Base-by-base conservation (phyloP, 2,797 vertebrate species). In the Neostethus bicornis region DNA sequence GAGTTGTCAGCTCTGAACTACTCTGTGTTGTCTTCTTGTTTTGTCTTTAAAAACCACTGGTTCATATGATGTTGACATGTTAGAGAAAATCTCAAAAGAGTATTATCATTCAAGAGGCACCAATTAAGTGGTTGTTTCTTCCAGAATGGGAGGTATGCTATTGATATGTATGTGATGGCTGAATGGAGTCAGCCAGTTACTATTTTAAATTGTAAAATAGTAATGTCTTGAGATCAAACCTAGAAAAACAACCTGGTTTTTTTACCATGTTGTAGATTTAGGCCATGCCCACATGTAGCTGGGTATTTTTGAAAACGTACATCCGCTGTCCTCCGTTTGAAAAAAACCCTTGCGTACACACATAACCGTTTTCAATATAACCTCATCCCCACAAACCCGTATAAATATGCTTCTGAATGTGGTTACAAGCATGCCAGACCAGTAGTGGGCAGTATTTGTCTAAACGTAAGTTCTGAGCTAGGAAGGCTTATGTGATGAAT, bases 91-190 rank as follows among this genome's bases (percentile, higher is more conserved):
- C 54, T 72, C 60, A 37, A 10, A 28, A 57, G 61, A 66, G 49
- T 37, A 1, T 61, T 48, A 70, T 66, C 46, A 46, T 35, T 66
- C 48, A 60, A 9, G 4, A 60, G 43, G 43, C 35, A 51, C 52
- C 43, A 63, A 65, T 80, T 68, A 73, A 66, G 46, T 29, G 45
- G 17, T 21, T 45, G 66, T 53, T 70, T 61, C 37, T 29, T 46
- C 31, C 35, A 61, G 45, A 61, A 55, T 3, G 19, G 24, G 20
- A 49, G 31, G 1, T 16, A 38, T 59, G 34, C 62, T 61, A 6
- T 44, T 34, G 32, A 34, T n/a, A n/a, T n/a, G 32, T 34, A n/a
- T 4, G 26, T 1, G 26, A 6, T 7, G 46, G 7, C 32, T 9
- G 3, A 17, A 45, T 23, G 3, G n/a, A 39, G 1, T n/a, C 45